Percentiles rank a stretch among this genome's conserved stretches.
phyloP scores from a whole-genome alignment of 2,113 vertebrate genomes.

The Leptobrachium leishanense region DNA sequence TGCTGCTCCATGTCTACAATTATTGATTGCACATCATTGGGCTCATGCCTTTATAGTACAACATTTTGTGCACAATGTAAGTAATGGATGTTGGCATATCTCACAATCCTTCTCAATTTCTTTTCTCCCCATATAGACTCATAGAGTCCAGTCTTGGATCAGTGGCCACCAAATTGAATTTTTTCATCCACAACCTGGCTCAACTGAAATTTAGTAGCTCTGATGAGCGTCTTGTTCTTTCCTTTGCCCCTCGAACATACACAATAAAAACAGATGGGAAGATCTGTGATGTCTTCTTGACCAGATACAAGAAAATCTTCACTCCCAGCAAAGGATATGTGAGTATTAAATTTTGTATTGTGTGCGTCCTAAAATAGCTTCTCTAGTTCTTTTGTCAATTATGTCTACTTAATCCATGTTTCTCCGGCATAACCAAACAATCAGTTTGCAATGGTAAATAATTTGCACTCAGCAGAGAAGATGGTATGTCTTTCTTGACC shows the following conservation, averaged over 20 bases:
- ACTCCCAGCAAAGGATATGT: slow-evolving; percentile 87
- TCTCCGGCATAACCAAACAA: too few relatives aligned
- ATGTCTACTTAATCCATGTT: too few relatives aligned
- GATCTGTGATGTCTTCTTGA: slow-evolving; percentile 83
- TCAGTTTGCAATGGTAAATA: too few relatives aligned
- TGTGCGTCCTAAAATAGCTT: too few relatives aligned
- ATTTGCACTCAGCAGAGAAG: too few relatives aligned
- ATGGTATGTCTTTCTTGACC: too few relatives aligned
- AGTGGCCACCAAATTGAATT: slow-evolving; percentile 97
- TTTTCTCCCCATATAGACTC: slow-evolving; percentile 66
- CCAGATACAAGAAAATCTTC: slow-evolving; percentile 77
- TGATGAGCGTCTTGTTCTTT: slow-evolving; percentile 79
- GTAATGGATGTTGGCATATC: background rate
- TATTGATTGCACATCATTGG: background rate
- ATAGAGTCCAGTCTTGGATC: slow-evolving; percentile 97
- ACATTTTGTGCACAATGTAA: background rate
- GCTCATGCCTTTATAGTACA: background rate
- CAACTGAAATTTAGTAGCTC: slow-evolving; percentile 93
- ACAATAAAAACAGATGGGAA: slow-evolving; percentile 76
- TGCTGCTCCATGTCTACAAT: background rate
- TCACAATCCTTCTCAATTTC: background rate
- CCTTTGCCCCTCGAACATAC: slow-evolving; percentile 82
- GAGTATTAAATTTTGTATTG: slow-evolving; percentile 56
- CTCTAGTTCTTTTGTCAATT: too few relatives aligned
- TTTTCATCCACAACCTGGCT: slow-evolving; percentile 98